phyloP scores from a whole-genome alignment of 2,113 vertebrate species.

The Cryptotis parvus region DNA sequence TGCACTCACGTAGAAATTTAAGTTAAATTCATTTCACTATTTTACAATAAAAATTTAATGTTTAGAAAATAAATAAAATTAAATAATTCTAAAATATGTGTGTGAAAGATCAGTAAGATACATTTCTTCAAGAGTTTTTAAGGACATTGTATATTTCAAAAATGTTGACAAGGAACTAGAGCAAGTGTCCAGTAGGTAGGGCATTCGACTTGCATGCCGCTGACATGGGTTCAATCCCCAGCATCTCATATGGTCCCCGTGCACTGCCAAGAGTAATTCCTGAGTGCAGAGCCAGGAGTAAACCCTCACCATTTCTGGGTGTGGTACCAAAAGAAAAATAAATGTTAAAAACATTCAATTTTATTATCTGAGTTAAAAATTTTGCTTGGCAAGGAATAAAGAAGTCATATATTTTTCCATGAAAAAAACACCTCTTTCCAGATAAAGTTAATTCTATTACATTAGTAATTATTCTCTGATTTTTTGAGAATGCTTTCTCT shows the following conservation, averaged over 20 bases:
- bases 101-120: background rate
- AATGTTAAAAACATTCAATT: slow-evolving; percentile 22
- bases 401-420: background rate
- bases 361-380: background rate
- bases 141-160: slow-evolving; percentile 15
- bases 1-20: background rate
- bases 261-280: too few species aligned
- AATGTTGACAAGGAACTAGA: too few species aligned
- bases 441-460: background rate
- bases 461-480: background rate
- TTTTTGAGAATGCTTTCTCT: background rate
- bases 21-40: slow-evolving; percentile 48
- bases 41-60: slow-evolving; percentile 31
- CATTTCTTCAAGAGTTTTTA: slow-evolving; percentile 30
- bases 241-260: too few species aligned
- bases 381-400: slow-evolving; percentile 34
- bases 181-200: too few species aligned
- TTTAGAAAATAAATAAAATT: background rate
- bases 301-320: too few species aligned
- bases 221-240: too few species aligned
- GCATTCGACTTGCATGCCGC: too few species aligned
- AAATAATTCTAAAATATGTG: background rate
- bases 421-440: background rate
- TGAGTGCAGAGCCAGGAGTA: too few species aligned
- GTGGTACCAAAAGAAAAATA: too few species aligned